Evolutionary conservation across 53 echinoderm and acorn worm species (phyloP), one percentile per base, ranked within the genome.

Genomic region (Luidia sarsii): DNA sequence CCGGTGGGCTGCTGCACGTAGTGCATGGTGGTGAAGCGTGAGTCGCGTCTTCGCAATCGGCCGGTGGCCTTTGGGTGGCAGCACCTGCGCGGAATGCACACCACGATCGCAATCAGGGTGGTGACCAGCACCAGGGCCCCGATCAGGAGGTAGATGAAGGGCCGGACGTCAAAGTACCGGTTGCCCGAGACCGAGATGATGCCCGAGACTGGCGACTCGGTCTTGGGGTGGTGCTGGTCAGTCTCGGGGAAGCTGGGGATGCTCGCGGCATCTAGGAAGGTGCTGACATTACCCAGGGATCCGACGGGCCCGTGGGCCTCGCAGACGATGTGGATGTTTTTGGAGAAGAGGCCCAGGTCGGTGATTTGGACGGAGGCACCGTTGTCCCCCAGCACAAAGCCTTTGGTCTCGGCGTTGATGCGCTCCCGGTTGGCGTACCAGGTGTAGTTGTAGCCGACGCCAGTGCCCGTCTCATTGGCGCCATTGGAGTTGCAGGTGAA

Each of bases 401-500:
- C 94, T 9, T 56, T 52, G 38, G 75, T 91, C 22, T 64, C 65
- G 2, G 68, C 19, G 5, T 28, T 56, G 7, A 94, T 82, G 6
- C 66, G 49, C 20, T 70, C 72, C 20, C 82, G 69, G 55, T 94
- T 85, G n/a, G 88, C 80, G 14, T 88, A 94, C 94, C 94, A 94
- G 1, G 94, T 88, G 67, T 82, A 88, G 59, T 94, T 94, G 11
- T 72, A 63, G 33, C 87, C 37, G 6, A 81, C 81, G 6, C 67
- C 23, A 31, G 61, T 13, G 9, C 77, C 77, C 0, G 77, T 46
- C 6, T 60, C 71, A 24, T 77, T 89, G 15, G 77, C 75, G 13
- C 81, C 73, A 22, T 92, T 88, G 16, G 85, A 71, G 65, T 85
- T 88, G 22, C 94, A 94, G 1, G 88, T 88, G 67, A 94, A 94